A percentile compares a stretch with the other conserved stretches of the same genome.
These are phyloP conservation scores for Oenanthe oenanthe DNA, from an alignment of 2,113 vertebrate species.

Conservation along the genomic window DNA sequence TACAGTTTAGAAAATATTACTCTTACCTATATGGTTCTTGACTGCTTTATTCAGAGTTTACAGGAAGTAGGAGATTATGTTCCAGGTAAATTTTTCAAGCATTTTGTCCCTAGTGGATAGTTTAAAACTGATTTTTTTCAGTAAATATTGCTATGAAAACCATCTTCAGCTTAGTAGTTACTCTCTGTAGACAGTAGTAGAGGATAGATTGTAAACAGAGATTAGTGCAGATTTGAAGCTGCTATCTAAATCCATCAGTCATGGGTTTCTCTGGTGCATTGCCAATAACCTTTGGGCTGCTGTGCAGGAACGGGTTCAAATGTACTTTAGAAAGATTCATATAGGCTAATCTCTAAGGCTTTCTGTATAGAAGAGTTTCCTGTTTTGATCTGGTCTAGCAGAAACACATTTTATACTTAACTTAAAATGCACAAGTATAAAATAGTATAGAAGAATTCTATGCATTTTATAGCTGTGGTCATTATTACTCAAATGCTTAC, in stretches of 20 bases:
- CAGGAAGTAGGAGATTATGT: background rate
- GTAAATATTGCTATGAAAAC: background rate
- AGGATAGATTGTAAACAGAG: slow-evolving; percentile 34
- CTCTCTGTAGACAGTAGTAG: background rate
- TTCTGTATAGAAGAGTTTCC: background rate
- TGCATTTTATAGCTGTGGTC: background rate
- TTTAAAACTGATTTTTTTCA: background rate
- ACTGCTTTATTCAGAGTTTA: background rate
- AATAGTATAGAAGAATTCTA: background rate
- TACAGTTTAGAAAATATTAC: background rate
- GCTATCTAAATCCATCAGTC: slow-evolving; percentile 10
- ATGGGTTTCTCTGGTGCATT: background rate
- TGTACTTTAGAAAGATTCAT: background rate
- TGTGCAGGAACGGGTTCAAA: background rate
- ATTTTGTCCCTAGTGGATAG: background rate
- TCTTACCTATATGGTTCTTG: background rate
- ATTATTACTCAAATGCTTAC: background rate
- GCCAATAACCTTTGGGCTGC: slow-evolving; percentile 29
- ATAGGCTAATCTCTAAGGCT: background rate
- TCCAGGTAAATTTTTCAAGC: background rate
- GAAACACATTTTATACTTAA: background rate
- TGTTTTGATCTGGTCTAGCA: background rate
- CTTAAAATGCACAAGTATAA: background rate
- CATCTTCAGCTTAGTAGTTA: background rate
- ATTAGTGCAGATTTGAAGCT: slow-evolving; percentile 45